Conservation (phyloP, 2,888 invertebrate species). For the Scaptomyza parva region DNA sequence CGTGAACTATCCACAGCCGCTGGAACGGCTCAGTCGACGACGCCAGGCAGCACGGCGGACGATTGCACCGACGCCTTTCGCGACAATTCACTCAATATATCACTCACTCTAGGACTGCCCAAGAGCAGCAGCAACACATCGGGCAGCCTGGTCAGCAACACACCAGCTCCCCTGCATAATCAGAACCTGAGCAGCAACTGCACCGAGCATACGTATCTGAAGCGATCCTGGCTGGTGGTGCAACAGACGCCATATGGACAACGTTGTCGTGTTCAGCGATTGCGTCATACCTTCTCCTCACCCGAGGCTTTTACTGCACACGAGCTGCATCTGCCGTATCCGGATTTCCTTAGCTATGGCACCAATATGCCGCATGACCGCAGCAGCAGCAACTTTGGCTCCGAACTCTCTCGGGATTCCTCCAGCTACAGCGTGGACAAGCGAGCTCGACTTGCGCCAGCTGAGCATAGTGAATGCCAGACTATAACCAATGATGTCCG, state of each 20-base stretch:
- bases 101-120: constrained; percentile 83
- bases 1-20: constrained; percentile 79
- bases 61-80: constrained; percentile 83
- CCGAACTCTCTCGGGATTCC: constrained; percentile 83
- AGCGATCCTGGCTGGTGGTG: constrained; percentile 83
- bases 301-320: constrained; percentile 82
- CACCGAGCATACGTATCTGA: constrained; percentile 82
- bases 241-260: constrained; percentile 73
- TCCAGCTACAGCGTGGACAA: constrained; percentile 67
- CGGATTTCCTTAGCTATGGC: constrained; percentile 82
- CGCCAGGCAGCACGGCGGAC: constrained; percentile 76
- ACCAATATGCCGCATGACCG: constrained; percentile 83
- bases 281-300: constrained; percentile 83
- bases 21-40: constrained; percentile 74
- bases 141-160: constrained; percentile 40
- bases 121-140: constrained; percentile 44
- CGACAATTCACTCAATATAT: constrained; percentile 84
- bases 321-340: constrained; percentile 63
- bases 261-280: constrained; percentile 78
- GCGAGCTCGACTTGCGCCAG: constrained; percentile 40
- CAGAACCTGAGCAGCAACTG: constrained; percentile 66
- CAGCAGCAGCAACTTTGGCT: constrained; percentile 83
- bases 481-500: constrained; percentile 32
- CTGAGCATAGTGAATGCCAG: constrained; percentile 41
- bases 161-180: constrained; percentile 35